Evolutionary conservation across 2,888 invertebrate species (phyloP), one percentile per base, ranked within the genome.

Genomic region (Tribolium freemani): DNA sequence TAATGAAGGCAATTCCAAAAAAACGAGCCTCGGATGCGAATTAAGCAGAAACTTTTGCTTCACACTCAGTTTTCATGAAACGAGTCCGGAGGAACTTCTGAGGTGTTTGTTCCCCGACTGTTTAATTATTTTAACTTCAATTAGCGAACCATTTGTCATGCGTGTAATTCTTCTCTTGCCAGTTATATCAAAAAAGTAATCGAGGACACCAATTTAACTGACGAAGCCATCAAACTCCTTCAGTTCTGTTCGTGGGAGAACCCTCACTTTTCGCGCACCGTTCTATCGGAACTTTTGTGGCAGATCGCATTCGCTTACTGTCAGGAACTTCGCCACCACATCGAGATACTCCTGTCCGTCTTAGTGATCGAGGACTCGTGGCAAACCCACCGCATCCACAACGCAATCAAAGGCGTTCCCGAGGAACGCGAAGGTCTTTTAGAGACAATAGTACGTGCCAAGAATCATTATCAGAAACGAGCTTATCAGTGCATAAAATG

Each of bases 201-300:
- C 10, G 98, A 98, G 87, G 98, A 98, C 84, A 94, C 96, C 53
- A 96, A 95, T 86, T 92, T 93, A 50, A 94, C 95, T 57, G 98
- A 98, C 77, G 98, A 98, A 77, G 95, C 96, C 2, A 90, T 96
- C 51, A 93, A 96, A 84, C 88, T 98, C 72, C 87, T 98, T 44
- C 95, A 97, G 88, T 98, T 95, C 87, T 93, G 97, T 86, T 96
- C 96, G 83, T 98, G 98, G 98, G 98, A 98, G 87, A 97, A 98
- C 88, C 96, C 96, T 20, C 93, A 93, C 78, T 96, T 98, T 88
- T 97, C 97, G 30, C 93, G 95, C 75, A 91, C 92, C 11, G 95
- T 97, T 56, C 90, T 98, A 44, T 93, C 94, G 51, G 98, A 98
- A 88, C 88, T 98, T 50, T 88, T 98, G 69, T 97, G 97, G 96